phyloP scores from a whole-genome alignment of 2,888 invertebrate genomes.

The Trisateles emortualis region DNA sequence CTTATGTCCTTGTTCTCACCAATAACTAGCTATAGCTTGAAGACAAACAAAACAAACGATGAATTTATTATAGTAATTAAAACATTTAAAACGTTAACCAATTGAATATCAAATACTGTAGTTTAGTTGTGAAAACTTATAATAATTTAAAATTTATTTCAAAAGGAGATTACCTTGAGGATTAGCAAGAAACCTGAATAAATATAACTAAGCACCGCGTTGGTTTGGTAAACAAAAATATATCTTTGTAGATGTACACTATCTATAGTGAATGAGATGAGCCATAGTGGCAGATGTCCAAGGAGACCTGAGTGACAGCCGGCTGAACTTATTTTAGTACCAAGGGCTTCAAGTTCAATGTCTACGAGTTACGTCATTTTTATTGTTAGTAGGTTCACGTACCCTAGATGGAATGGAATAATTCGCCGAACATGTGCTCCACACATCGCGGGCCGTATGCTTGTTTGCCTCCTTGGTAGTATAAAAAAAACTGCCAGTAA shows the following conservation, averaged over 20 bases:
- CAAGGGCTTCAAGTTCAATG: constrained; percentile 64
- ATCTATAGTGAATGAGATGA: constrained; percentile 31
- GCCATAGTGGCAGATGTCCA: constrained; percentile 61
- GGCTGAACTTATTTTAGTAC: constrained; percentile 58
- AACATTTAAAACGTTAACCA: background rate
- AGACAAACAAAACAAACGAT: too few species aligned
- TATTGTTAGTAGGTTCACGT: constrained; percentile 23
- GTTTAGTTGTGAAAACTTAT: background rate
- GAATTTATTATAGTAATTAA: too few species aligned
- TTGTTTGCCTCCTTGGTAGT: too few species aligned
- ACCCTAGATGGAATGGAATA: constrained; percentile 5
- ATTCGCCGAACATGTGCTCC: background rate
- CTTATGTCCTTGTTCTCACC: too few species aligned
- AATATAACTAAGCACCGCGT: constrained; percentile 4
- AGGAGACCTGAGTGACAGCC: constrained; percentile 56
- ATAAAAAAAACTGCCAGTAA: too few species aligned
- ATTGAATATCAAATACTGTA: background rate
- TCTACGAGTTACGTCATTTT: constrained; percentile 21
- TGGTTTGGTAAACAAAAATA: constrained; percentile 23
- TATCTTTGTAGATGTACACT: constrained; percentile 25
- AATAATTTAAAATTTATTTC: background rate
- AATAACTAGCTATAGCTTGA: too few species aligned
- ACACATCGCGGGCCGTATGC: too few species aligned
- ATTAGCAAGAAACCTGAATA: constrained; percentile 8
- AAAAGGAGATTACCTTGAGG: constrained; percentile 1